phyloP scores from a whole-genome alignment of 2,797 vertebrate genomes.

The Betta splendens region DNA sequence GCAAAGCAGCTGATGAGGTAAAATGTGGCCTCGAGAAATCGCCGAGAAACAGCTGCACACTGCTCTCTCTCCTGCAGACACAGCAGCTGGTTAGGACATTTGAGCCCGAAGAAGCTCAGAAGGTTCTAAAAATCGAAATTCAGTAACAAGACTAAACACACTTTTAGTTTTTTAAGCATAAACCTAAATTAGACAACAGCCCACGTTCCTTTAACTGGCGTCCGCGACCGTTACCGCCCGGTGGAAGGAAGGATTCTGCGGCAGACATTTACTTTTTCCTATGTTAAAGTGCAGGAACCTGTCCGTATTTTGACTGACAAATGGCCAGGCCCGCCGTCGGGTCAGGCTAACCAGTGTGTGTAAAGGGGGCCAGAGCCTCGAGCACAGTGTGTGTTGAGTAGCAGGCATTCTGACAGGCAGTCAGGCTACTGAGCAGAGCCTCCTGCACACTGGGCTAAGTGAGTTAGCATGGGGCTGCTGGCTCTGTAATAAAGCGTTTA shows the following conservation, averaged over 20 bases:
- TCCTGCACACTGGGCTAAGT: constrained; percentile 90
- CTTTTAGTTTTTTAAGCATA: too few species aligned
- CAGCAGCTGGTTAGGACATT: not conserved
- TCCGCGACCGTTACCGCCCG: not conserved
- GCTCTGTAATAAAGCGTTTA: constrained; percentile 99
- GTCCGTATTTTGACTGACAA: constrained; percentile 41
- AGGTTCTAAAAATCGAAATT: not conserved
- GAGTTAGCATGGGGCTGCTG: constrained; percentile 97
- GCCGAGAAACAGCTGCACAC: too few species aligned
- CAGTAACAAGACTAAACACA: too few species aligned
- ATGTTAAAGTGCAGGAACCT: constrained; percentile 1
- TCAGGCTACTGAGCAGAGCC: constrained; percentile 75
- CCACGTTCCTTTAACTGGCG: not conserved
- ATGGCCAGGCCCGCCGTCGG: constrained; percentile 46
- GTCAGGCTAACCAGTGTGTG: constrained; percentile 26
- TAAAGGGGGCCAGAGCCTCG: constrained; percentile 78
- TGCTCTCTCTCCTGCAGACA: too few species aligned
- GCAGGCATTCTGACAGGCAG: constrained; percentile 90
- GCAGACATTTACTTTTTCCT: not conserved
- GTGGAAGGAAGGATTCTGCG: not conserved
- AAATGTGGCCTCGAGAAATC: constrained; percentile 1
- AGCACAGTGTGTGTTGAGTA: constrained; percentile 79
- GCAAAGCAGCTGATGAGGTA: not conserved
- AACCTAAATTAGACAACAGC: too few species aligned
- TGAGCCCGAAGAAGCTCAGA: not conserved